These are phyloP conservation scores for Tachina fera DNA, from an alignment of 2,888 invertebrate species.

Conservation along the genomic window DNA sequence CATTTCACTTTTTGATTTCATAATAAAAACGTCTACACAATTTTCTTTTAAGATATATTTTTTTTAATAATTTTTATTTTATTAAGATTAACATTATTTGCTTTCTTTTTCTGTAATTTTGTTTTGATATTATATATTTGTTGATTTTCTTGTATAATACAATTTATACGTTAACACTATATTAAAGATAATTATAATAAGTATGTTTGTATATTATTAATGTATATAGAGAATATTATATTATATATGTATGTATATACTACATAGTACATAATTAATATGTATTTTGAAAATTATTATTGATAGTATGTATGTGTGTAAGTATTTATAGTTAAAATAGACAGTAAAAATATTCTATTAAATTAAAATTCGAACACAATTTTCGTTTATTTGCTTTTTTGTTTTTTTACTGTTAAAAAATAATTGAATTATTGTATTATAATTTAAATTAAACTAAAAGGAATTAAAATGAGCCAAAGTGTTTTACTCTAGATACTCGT, in stretches of 20 bases:
- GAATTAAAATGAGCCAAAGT: conserved; percentile 33
- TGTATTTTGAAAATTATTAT: conserved; percentile 35
- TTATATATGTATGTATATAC: conserved; percentile 14
- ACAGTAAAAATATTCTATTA: conserved; percentile 74
- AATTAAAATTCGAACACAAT: conserved; percentile 79
- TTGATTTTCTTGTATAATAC: conserved; percentile 46
- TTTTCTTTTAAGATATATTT: conserved; percentile 68
- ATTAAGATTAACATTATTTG: conserved; percentile 75
- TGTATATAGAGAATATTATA: conserved; percentile 47
- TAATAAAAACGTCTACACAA: conserved; percentile 77
- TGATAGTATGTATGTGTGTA: background rate
- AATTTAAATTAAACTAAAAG: conserved; percentile 28
- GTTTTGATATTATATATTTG: conserved; percentile 62
- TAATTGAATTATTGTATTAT: conserved; percentile 37
- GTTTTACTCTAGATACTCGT: background rate
- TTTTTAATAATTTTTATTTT: conserved; percentile 61
- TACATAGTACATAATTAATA: conserved; percentile 24
- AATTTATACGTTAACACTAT: conserved; percentile 52
- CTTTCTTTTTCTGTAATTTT: conserved; percentile 74
- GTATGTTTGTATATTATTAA: conserved; percentile 15
- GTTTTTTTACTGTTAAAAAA: background rate
- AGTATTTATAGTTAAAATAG: conserved; percentile 8
- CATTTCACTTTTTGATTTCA: conserved; percentile 49
- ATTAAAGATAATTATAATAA: conserved; percentile 50
- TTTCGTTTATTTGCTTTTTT: conserved; percentile 61